Percentiles rank a stretch among this genome's conserved stretches.
Conservation (phyloP, 2,888 invertebrate species). For the Drosophila picticornis region DNA sequence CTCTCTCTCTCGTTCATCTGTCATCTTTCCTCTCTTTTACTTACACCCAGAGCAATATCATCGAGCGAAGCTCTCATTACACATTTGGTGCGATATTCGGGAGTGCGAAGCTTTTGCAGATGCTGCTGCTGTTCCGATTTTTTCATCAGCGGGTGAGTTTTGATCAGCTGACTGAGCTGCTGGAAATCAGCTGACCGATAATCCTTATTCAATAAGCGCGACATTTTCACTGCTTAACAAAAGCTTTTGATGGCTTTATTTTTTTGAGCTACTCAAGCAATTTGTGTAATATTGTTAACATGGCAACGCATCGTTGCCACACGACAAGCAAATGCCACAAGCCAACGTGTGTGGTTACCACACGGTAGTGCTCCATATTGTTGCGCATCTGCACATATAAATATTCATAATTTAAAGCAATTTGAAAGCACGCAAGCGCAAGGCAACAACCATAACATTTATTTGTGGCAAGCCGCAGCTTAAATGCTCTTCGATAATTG, state of each 20-base stretch:
- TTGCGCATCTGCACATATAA: constrained; percentile 63
- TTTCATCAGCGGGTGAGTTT: constrained; percentile 66
- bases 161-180: constrained; percentile 60
- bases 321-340: constrained; percentile 41
- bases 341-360: constrained; percentile 29
- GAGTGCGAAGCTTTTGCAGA: constrained; percentile 57
- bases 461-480: constrained; percentile 11
- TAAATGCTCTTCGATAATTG: constrained; percentile 6
- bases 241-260: background rate
- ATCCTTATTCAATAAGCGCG: constrained; percentile 49
- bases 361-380: constrained; percentile 38
- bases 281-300: constrained; percentile 37
- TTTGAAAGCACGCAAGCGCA: constrained; percentile 62
- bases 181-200: constrained; percentile 68
- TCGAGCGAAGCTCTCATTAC: constrained; percentile 74
- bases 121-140: constrained; percentile 36
- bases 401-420: constrained; percentile 59
- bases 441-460: constrained; percentile 14
- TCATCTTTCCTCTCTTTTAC: constrained; percentile 11
- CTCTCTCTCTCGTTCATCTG: background rate
- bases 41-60: constrained; percentile 70
- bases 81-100: constrained; percentile 70
- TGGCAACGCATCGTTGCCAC: constrained; percentile 69
- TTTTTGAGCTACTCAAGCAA: background rate
- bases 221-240: constrained; percentile 37